Base-by-base conservation (phyloP, 1,140 invertebrate genomes). In the Drosophila kurseongensis region DNA sequence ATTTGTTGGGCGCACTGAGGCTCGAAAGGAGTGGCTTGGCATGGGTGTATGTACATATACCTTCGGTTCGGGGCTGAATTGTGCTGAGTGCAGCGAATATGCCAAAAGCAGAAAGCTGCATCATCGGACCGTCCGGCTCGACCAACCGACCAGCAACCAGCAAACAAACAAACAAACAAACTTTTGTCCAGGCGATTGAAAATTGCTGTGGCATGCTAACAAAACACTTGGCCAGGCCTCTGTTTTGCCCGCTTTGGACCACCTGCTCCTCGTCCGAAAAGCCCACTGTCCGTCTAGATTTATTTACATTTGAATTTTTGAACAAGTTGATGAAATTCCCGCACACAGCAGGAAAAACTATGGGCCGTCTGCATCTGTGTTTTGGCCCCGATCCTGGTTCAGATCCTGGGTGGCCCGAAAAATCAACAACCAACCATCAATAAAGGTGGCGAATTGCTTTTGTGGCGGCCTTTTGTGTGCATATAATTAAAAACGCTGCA, bases 251-350 rank as follows among this genome's bases (percentile, higher is more conserved):
- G 14, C 12, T 10, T 48, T 45, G 18, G 13, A 5, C 36, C 50
- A 62, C 38, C 58, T 14, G 38, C 59, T 36, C 47, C n/a, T 32
- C n/a, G 16, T 35, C 45, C 47, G 29, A 14, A 47, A 23, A 38
- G 51, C 47, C 14, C 48, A 51, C 47, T 52, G 65, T 54, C 76
- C 72, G 79, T 76, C 83, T 84, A 71, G 80, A 88, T 89, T 88
- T 88, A 88, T 88, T 88, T 88, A 89, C 84, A 89, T 89, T 88
- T 88, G 84, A 88, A 88, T 89, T 88, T 88, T 89, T 88, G 84
- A 88, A 80, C 84, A 88, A 88, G 80, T 88, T 80, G 84, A 83
- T 88, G 80, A 88, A 88, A 89, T 74, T 83, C 80, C 76, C 9
- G 73, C 79, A 77, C 72, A 65, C 66, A 78, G 74, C 63, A 52